phyloP scores from a whole-genome alignment of 2,113 vertebrate genomes.

The Pygathrix nemaeus region DNA sequence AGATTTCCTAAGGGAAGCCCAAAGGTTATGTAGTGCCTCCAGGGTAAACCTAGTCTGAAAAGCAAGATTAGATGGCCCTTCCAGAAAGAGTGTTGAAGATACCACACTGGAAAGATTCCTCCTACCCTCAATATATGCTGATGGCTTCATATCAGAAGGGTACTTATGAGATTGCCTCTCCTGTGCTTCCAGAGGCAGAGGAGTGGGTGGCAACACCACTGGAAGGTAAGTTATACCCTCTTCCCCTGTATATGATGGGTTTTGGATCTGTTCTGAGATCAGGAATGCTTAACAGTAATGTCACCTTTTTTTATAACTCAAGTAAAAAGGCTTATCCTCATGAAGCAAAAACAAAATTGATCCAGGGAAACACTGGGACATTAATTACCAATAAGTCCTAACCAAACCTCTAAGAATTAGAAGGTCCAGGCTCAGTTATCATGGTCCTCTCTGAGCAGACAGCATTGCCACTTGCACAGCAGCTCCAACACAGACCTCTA shows the following conservation, averaged over 20 bases:
- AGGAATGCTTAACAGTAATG: not conserved
- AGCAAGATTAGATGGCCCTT: not conserved
- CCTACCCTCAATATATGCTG: not conserved
- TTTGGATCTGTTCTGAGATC: not conserved
- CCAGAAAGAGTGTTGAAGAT: not conserved
- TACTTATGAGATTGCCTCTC: not conserved
- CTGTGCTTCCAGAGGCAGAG: not conserved
- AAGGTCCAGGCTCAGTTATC: not conserved
- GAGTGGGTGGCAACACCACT: not conserved
- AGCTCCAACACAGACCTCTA: not conserved
- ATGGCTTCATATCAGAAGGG: slow-evolving; percentile 24
- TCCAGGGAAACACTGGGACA: not conserved
- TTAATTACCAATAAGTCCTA: not conserved
- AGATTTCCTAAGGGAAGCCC: not conserved
- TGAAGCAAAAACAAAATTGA: slow-evolving; percentile 24
- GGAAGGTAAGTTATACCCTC: not conserved
- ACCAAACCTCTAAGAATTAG: not conserved
- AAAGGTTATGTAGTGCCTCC: not conserved
- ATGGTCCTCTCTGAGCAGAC: not conserved
- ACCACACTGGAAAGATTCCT: not conserved
- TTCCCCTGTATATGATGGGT: not conserved
- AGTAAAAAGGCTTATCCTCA: slow-evolving; percentile 16
- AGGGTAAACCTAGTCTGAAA: not conserved
- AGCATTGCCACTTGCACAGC: not conserved
- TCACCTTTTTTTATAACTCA: not conserved